A percentile compares a stretch with the other conserved stretches of the same genome.
phyloP scores from a whole-genome alignment of 2,797 vertebrate species.

The Acomys russatus region DNA sequence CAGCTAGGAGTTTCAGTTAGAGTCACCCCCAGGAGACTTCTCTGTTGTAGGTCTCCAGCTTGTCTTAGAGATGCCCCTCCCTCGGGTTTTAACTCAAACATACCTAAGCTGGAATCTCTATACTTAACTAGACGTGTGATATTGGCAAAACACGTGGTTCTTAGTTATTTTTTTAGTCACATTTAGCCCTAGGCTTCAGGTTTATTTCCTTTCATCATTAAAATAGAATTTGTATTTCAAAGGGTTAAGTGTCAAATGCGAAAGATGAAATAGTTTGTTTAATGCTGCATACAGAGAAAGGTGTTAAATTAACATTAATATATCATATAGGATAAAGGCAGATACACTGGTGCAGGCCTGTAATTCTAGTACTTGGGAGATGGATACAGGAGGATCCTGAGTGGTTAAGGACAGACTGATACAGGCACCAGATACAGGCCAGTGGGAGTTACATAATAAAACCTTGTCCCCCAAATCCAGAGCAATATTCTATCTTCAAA shows the following conservation, averaged over 20 bases:
- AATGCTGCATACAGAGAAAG: constrained; percentile 5
- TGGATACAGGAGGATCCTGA: background rate
- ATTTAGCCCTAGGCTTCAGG: background rate
- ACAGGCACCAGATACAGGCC: background rate
- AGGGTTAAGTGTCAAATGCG: constrained; percentile 4
- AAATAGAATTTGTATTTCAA: constrained; percentile 4
- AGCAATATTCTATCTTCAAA: no score
- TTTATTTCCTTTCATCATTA: background rate
- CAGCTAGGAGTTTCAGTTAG: no score
- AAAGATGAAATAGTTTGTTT: background rate
- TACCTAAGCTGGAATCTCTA: background rate
- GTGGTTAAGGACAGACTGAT: background rate
- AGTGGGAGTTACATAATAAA: background rate
- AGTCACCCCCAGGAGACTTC: no score
- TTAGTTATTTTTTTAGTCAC: background rate
- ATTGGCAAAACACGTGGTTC: background rate
- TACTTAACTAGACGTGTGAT: background rate
- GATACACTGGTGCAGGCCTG: background rate
- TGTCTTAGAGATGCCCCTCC: no score
- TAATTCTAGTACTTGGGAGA: background rate
- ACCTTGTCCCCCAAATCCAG: background rate
- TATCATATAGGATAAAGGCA: background rate
- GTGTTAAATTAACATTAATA: background rate
- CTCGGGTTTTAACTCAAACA: background rate
- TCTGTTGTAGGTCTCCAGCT: no score